These are phyloP conservation scores for Esox niger DNA, from an alignment of 2,113 vertebrate genomes.

Conservation along the genomic window DNA sequence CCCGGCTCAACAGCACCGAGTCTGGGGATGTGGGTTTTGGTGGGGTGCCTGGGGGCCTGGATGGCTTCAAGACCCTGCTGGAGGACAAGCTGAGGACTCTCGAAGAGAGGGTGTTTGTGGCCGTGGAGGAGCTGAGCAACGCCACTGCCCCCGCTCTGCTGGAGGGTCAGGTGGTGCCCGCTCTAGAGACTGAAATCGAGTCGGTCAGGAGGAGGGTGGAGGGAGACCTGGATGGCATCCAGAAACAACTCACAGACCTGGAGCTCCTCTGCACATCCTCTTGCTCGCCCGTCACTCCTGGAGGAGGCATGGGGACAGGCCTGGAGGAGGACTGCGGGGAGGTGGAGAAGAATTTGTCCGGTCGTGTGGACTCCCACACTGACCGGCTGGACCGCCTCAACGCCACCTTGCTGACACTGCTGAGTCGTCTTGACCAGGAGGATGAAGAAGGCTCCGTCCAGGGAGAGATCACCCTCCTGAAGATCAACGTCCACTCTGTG, in stretches of 20 bases:
- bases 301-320: constrained; percentile 51
- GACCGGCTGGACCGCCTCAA: constrained; percentile 81
- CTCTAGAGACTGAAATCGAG: constrained; percentile 83
- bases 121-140: constrained; percentile 80
- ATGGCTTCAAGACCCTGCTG: constrained; percentile 78
- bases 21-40: constrained; percentile 48
- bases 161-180: constrained; percentile 78
- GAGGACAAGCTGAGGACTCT: constrained; percentile 88
- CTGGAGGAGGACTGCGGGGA: constrained; percentile 76
- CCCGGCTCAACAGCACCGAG: constrained; percentile 78
- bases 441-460: constrained; percentile 74
- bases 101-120: constrained; percentile 84
- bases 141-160: constrained; percentile 68
- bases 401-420: constrained; percentile 80
- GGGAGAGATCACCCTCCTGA: constrained; percentile 94
- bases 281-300: constrained; percentile 69
- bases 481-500: constrained; percentile 92
- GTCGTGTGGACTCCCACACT: constrained; percentile 76
- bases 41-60: constrained; percentile 61
- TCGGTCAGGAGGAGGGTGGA: constrained; percentile 72
- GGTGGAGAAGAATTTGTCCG: constrained; percentile 79
- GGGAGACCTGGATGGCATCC: constrained; percentile 77
- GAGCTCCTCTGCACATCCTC: constrained; percentile 85
- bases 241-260: constrained; percentile 80
- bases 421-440: constrained; percentile 78